Conservation (phyloP, 2,888 invertebrate genomes). For the Lasioglossum vierecki region DNA sequence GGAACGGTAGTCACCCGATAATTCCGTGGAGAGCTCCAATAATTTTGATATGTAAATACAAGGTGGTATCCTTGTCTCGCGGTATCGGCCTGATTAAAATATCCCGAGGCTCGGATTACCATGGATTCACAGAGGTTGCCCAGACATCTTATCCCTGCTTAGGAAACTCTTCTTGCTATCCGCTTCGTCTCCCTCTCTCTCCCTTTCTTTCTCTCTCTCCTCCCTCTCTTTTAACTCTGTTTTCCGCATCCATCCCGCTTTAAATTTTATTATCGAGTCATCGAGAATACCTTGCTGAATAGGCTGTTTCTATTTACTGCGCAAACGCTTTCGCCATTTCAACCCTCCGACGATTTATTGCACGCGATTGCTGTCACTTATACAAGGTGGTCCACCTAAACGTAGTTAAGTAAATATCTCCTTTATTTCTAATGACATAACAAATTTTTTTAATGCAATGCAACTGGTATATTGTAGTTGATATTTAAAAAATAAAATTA, state of each 20-base stretch:
- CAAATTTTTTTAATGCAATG: too few species aligned
- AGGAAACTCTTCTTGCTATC: constrained; percentile 18
- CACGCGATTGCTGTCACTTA: not conserved
- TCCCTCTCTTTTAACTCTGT: constrained; percentile 4
- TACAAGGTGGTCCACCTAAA: not conserved
- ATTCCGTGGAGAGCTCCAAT: constrained; percentile 69
- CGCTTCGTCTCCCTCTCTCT: not conserved
- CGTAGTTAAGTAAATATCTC: too few species aligned
- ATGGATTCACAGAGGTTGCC: constrained; percentile 57
- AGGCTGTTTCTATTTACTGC: constrained; percentile 19
- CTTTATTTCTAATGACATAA: too few species aligned
- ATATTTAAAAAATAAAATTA: too few species aligned
- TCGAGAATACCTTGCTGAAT: constrained; percentile 35
- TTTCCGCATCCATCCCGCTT: constrained; percentile 1
- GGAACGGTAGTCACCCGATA: constrained; percentile 62
- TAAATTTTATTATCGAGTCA: constrained; percentile 62
- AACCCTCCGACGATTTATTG: not conserved
- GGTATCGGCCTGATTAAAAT: constrained; percentile 73
- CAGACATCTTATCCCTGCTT: constrained; percentile 71
- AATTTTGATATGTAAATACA: constrained; percentile 77
- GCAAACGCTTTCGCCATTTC: not conserved
- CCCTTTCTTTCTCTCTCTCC: not conserved
- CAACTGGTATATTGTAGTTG: too few species aligned
- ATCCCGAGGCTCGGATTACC: constrained; percentile 67
- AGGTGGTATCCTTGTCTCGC: constrained; percentile 65